Evolutionary conservation across 2,888 invertebrate species (phyloP), one percentile per base, ranked within the genome.

Genomic region (Chrysomela aeneicollis): DNA sequence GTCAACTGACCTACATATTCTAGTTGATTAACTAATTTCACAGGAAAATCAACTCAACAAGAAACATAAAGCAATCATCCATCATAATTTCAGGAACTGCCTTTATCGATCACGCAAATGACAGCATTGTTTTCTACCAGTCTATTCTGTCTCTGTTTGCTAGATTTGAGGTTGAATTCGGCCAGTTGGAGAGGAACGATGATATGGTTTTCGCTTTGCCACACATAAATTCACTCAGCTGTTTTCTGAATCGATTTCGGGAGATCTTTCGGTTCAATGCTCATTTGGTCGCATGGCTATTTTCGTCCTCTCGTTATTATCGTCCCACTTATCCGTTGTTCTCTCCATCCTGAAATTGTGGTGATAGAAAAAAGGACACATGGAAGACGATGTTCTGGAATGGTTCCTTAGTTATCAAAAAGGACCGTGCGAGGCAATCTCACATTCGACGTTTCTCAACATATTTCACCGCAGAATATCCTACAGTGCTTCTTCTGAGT

Each of bases 31-130:
- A 60, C 66, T 68, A 59, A 61, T 64, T 69, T 64, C 66, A 71
- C 71, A 68, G 67, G 71, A 67, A 19, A 37, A 57, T 69, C 70
- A 73, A 73, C 57, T 71, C 71, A 73, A 72, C 72, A 71, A 73
- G 71, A 68, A 67, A 64, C 61, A 54, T n/a, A 42, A 68, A 64
- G 64, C 69, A 66, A 66, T 63, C 73, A 76, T 74, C 74, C 72
- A 74, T 74, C 73, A 74, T 74, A 76, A 76, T 76, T 73, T 71
- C 62, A 60, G 66, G 68, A 72, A 66, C 66, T 69, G 71, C 71
- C 71, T 71, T 70, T 63, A 59, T 57, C 61, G 26, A 55, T 62
- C 71, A 74, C 73, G 72, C 73, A 63, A 72, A 68, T 63, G 64
- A 63, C 60, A 62, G 61, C 64, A 70, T 64, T 42, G 37, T 54